phyloP scores from a whole-genome alignment of 2,113 vertebrate species.

The Diglossa brunneiventris region DNA sequence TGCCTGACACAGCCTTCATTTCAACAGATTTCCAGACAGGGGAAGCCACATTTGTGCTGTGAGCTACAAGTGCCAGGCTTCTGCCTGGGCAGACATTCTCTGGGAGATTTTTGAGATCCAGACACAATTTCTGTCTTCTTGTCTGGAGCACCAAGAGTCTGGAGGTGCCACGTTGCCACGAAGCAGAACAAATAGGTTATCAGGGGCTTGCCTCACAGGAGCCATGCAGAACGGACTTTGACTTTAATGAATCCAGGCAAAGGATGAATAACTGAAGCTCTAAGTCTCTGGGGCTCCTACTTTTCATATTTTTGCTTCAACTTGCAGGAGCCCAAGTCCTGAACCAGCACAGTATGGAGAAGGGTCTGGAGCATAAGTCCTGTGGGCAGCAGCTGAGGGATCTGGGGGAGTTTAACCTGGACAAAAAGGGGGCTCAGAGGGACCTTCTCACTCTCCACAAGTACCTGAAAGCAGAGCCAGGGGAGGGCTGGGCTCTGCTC shows the following conservation, averaged over 20 bases:
- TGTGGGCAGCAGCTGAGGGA: background rate
- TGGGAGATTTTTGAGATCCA: background rate
- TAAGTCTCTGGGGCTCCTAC: background rate
- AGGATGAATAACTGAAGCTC: background rate
- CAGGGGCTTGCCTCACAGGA: background rate
- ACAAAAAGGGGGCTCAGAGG: background rate
- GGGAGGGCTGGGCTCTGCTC: background rate
- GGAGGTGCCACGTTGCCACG: background rate
- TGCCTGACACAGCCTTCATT: background rate
- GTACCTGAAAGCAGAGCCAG: background rate
- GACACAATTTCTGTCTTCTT: background rate
- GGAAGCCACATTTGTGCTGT: background rate
- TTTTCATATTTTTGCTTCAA: background rate
- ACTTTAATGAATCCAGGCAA: background rate
- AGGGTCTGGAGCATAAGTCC: background rate
- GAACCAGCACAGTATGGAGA: background rate
- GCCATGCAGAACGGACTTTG: background rate
- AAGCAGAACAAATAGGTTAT: background rate
- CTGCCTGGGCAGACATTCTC: background rate
- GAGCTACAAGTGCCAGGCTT: slow-evolving; percentile 22
- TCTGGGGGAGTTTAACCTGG: background rate
- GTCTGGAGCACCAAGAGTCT: background rate
- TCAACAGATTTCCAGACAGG: slow-evolving; percentile 31
- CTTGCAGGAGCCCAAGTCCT: background rate
- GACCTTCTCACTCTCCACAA: background rate